Base-by-base conservation (phyloP, 2,888 invertebrate genomes). In the Chrysomela aeneicollis region DNA sequence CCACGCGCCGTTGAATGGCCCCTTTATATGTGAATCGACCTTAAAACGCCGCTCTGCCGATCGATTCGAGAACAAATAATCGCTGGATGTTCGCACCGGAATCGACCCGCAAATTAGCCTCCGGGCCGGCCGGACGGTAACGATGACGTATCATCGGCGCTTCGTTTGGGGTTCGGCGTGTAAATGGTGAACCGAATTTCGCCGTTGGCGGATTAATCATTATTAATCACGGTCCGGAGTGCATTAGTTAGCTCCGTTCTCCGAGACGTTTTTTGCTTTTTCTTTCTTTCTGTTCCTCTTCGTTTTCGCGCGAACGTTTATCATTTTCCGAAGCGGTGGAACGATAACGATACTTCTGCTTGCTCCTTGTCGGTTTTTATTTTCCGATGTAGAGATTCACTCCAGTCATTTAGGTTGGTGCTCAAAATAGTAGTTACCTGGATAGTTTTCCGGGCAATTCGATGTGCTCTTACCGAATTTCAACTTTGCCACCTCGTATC, bases 181-280 rank as follows among this genome's bases (percentile, higher is more conserved):
- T 42, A 42, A 42, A 42, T 42, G 42, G 42, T 15, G 42, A 42
- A 15, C 47, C 46, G 42, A 57, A 57, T 21, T 46, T 42, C 21
- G 50, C 57, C 62, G 42, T 50, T 37, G 55, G 50, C 9, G 35
- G 62, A 62, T 62, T 62, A 57, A 62, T 62, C 62, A 57, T 57
- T 57, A 62, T 62, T 62, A 62, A 62, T 62, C 62, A 57, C 55
- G 32, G 51, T n/a, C 47, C 55, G 18, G 42, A 46, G 51, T 62
- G 57, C 51, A 57, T 62, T 57, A 62, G 17, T 15, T 42, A 62
- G 17, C 42, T 42, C 21, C 21, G 35, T 42, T 49, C 15, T 49
- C n/a, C 32, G 46, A 37, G 51, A 42, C 17, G 57, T 17, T 62
- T 62, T 62, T 35, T 52, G 19, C 53, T 37, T 60, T 53, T 42